A percentile compares a stretch with the other conserved stretches of the same genome.
Evolutionary conservation across 1,140 invertebrate genomes (phyloP).

Genomic region (Lysiphlebus fabarum): DNA sequence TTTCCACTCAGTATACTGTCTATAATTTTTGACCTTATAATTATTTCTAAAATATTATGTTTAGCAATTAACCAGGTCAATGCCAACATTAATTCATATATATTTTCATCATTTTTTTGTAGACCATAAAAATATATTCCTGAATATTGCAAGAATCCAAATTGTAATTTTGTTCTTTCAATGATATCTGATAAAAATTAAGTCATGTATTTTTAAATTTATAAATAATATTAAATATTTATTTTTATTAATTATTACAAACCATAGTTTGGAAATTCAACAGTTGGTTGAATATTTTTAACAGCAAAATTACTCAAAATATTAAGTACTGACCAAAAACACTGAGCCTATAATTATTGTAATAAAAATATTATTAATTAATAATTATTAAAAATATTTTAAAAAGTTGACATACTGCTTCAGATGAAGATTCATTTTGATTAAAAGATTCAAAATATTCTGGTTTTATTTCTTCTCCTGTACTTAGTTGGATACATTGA

Average conservation of each 20-base stretch:
- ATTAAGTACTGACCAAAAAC: slow-evolving; percentile 33
- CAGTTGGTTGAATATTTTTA: slow-evolving; percentile 25
- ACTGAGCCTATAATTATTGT: slow-evolving; percentile 21
- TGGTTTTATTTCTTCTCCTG: background rate
- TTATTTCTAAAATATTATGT: slow-evolving; percentile 29
- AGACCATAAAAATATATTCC: slow-evolving; percentile 37
- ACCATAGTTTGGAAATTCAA: slow-evolving; percentile 37
- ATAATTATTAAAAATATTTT: background rate
- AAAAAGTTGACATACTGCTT: background rate
- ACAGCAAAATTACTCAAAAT: slow-evolving; percentile 31
- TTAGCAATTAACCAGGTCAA: slow-evolving; percentile 39
- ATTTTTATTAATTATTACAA: slow-evolving; percentile 14
- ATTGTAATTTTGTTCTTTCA: slow-evolving; percentile 35
- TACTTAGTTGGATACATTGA: background rate
- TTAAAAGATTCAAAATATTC: background rate
- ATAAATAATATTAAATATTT: slow-evolving; percentile 5
- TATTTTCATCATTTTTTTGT: slow-evolving; percentile 18
- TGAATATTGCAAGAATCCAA: slow-evolving; percentile 42
- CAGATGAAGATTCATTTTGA: slow-evolving; percentile 7
- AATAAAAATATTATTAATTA: too few species aligned
- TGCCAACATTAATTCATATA: slow-evolving; percentile 36
- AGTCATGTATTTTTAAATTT: background rate
- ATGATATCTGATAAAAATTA: slow-evolving; percentile 32
- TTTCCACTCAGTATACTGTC: slow-evolving; percentile 18
- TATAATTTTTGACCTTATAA: slow-evolving; percentile 29